Conservation (phyloP, 2,888 invertebrate genomes). For the Drosophila antonietae region DNA sequence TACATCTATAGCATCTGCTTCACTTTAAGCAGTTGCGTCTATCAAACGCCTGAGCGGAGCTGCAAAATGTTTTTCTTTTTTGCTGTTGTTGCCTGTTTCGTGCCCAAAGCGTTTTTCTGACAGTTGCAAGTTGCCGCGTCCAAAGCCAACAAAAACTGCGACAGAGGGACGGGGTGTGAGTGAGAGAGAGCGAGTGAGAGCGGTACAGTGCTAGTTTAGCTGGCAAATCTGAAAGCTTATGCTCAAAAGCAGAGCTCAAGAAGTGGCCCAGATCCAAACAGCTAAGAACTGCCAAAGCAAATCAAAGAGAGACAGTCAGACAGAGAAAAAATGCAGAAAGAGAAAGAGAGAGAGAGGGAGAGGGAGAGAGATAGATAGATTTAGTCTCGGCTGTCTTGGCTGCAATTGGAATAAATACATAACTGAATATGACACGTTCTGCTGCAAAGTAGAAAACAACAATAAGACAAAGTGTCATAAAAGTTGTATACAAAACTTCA, state of each 20-base stretch:
- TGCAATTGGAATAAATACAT: constrained; percentile 63
- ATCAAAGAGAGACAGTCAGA: background rate
- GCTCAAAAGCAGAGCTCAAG: constrained; percentile 64
- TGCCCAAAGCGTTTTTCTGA: constrained; percentile 69
- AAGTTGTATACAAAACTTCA: constrained; percentile 78
- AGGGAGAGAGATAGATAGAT: background rate
- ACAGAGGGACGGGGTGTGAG: background rate
- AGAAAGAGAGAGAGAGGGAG: background rate
- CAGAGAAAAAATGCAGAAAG: too few relatives aligned
- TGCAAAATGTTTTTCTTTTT: constrained; percentile 4
- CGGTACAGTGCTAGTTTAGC: constrained; percentile 34
- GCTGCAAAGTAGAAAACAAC: constrained; percentile 72
- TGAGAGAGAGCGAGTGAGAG: background rate
- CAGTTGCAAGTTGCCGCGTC: constrained; percentile 44
- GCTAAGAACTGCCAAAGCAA: constrained; percentile 26
- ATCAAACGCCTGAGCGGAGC: constrained; percentile 33
- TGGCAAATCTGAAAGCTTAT: constrained; percentile 67
- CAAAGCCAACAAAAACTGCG: constrained; percentile 7
- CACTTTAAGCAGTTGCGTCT: constrained; percentile 22
- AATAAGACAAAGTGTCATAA: constrained; percentile 79
- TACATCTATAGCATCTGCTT: constrained; percentile 5
- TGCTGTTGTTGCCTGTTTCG: constrained; percentile 38
- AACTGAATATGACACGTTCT: constrained; percentile 77
- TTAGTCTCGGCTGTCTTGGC: constrained; percentile 3
- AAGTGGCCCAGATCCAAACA: constrained; percentile 41